Evolutionary conservation across 2,113 vertebrate genomes (phyloP).

Genomic region (Misgurnus anguillicaudatus): DNA sequence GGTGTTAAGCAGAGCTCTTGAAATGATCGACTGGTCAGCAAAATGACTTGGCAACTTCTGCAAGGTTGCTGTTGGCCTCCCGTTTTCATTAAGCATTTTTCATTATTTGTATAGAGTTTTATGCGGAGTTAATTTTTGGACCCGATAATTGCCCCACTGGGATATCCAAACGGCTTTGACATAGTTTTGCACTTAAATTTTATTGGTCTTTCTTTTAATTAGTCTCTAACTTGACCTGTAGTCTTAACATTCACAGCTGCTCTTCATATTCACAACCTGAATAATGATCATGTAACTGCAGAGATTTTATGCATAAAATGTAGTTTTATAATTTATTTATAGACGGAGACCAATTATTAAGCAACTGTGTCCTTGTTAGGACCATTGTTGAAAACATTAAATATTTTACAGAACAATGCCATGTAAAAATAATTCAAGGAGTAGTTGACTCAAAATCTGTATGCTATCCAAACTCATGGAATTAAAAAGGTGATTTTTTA

Average conservation of each 20-base stretch:
- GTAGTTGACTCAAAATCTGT: too few species aligned
- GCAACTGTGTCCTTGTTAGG: slow-evolving; percentile 1
- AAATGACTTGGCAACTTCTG: not conserved
- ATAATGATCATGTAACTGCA: not conserved
- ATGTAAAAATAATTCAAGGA: too few species aligned
- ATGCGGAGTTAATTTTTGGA: not conserved
- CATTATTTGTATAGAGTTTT: not conserved
- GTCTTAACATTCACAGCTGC: not conserved
- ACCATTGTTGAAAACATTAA: not conserved
- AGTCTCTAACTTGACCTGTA: not conserved
- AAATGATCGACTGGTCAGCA: not conserved
- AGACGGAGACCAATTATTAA: not conserved
- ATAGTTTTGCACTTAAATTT: not conserved
- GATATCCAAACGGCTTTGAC: not conserved
- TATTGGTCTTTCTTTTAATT: not conserved
- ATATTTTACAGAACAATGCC: not conserved
- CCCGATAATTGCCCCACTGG: not conserved
- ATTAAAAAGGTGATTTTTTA: too few species aligned
- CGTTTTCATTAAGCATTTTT: not conserved
- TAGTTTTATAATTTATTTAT: slow-evolving; percentile 9
- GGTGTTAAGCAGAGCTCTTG: not conserved
- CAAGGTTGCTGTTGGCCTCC: not conserved
- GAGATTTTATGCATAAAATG: not conserved
- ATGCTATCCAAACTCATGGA: too few species aligned
- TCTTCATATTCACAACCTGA: slow-evolving; percentile 15